Base-by-base conservation (phyloP, 2,888 invertebrate species). In the Caenorhabditis imperialis region DNA sequence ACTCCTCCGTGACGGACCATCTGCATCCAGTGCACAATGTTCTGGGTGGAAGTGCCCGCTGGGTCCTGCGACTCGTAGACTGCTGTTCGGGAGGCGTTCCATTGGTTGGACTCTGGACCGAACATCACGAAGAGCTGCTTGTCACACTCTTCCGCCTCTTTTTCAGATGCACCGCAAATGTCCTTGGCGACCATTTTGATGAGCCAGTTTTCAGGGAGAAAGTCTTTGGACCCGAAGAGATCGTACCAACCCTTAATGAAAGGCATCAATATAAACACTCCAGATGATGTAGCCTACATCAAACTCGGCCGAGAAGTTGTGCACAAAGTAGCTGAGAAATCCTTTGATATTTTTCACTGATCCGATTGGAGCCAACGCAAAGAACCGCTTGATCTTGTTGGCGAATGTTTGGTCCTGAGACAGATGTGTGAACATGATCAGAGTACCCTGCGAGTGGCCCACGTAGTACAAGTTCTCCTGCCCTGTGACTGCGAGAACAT, bases 371-470 rank as follows among this genome's bases (percentile, higher is more conserved):
- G 87, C 86, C 23, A 86, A 51, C 2, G 86, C 86, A 62, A 82
- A 87, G 67, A 86, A 86, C 55, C 81, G 81, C 30, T 75, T 78
- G 44, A 85, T 82, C 81, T 89, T 79, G 75, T 84, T 84, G 7
- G 69, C 63, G 8, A 83, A 80, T 12, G 60, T 61, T 2, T 57
- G 61, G 20, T 84, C 79, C 22, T 62, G 42, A 3, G 86, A 67
- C 42, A 85, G 62, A 38, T 72, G 61, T 1, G 78, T 61, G 69
- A 85, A 86, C 84, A 85, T 86, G 23, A 81, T 86, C 51, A 84
- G 72, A 7, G 85, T 85, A 44, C 85, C 85, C 63, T 96, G 95
- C 0, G 95, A 95, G 89, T 96, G 95, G 0, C 95, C 96, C 45
- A 95, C 90, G 88, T 95, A 96, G 82, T 92, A 91, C 0, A 95